Percentiles rank a stretch among this genome's conserved stretches.
phyloP scores from a whole-genome alignment of 2,888 invertebrate species.

The Sesia bembeciformis region DNA sequence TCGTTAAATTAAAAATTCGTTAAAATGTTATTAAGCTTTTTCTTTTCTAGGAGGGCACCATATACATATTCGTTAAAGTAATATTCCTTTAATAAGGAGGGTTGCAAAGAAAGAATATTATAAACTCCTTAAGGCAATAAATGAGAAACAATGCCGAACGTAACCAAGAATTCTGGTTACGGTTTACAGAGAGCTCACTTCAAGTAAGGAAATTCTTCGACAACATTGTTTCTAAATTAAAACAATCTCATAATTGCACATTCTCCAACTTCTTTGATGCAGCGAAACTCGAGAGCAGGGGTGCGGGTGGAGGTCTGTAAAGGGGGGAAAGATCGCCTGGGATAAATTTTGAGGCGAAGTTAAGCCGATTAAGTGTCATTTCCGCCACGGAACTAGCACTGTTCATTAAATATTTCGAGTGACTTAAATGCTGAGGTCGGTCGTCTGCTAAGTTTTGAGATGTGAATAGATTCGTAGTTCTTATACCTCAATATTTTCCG shows the following conservation, averaged over 20 bases:
- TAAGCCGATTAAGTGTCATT: slow-evolving; percentile 72
- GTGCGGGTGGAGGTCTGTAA: slow-evolving; percentile 11
- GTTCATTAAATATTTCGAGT: slow-evolving; percentile 72
- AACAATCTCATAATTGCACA: slow-evolving; percentile 75
- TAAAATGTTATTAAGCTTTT: too few relatives aligned
- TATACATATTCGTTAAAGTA: too few relatives aligned
- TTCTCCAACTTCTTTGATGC: slow-evolving; percentile 70
- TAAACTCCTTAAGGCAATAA: slow-evolving; percentile 39
- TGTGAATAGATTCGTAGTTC: slow-evolving; percentile 37
- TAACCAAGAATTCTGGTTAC: slow-evolving; percentile 69
- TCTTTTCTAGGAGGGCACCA: too few relatives aligned
- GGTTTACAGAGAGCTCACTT: slow-evolving; percentile 48
- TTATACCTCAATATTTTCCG: slow-evolving; percentile 8
- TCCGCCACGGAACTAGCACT: slow-evolving; percentile 66
- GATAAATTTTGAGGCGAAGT: slow-evolving; percentile 65
- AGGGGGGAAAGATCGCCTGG: slow-evolving; percentile 27
- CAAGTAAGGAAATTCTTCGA: slow-evolving; percentile 64
- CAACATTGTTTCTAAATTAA: slow-evolving; percentile 74
- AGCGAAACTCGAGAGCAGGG: slow-evolving; percentile 39
- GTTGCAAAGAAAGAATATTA: too few relatives aligned
- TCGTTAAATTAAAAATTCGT: too few relatives aligned
- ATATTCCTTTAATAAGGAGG: too few relatives aligned
- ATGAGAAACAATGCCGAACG: slow-evolving; percentile 57
- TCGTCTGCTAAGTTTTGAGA: slow-evolving; percentile 44
- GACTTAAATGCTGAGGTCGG: slow-evolving; percentile 64